Percentiles rank a stretch among this genome's conserved stretches.
Conservation (phyloP, 2,888 invertebrate genomes). For the Entomobrya multifasciata region DNA sequence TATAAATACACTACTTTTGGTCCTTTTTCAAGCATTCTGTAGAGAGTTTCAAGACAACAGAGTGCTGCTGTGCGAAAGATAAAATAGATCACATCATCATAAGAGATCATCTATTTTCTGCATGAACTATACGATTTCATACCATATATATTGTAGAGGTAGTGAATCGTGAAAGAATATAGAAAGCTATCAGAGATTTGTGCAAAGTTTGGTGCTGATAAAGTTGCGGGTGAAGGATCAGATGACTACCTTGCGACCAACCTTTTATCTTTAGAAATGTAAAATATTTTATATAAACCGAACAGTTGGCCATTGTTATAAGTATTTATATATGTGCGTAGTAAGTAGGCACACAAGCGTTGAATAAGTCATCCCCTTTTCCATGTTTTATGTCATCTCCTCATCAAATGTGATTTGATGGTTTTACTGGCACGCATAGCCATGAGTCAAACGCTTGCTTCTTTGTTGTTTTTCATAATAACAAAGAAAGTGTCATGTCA, state of each 20-base stretch:
- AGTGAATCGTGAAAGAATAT: too few species aligned
- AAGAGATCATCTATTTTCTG: too few species aligned
- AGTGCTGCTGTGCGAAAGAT: background rate
- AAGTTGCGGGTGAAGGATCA: background rate
- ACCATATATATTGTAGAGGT: too few species aligned
- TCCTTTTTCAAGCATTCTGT: background rate
- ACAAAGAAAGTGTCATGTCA: too few species aligned
- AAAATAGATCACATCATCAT: conserved; percentile 30
- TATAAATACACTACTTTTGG: background rate
- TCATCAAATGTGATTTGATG: conserved; percentile 30
- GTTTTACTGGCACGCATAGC: conserved; percentile 28
- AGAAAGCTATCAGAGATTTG: too few species aligned
- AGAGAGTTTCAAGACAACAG: background rate
- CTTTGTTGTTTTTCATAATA: too few species aligned
- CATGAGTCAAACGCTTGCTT: too few species aligned
- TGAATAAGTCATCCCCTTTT: background rate
- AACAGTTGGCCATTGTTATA: too few species aligned
- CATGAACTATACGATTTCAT: too few species aligned
- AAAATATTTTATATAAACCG: background rate
- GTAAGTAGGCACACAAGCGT: background rate
- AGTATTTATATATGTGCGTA: background rate
- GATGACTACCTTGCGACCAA: background rate
- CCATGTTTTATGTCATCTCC: conserved; percentile 13
- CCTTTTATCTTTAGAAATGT: background rate
- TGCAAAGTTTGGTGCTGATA: too few species aligned